Base-by-base conservation (phyloP, 2,888 invertebrate species). In the Apantesis nais region DNA sequence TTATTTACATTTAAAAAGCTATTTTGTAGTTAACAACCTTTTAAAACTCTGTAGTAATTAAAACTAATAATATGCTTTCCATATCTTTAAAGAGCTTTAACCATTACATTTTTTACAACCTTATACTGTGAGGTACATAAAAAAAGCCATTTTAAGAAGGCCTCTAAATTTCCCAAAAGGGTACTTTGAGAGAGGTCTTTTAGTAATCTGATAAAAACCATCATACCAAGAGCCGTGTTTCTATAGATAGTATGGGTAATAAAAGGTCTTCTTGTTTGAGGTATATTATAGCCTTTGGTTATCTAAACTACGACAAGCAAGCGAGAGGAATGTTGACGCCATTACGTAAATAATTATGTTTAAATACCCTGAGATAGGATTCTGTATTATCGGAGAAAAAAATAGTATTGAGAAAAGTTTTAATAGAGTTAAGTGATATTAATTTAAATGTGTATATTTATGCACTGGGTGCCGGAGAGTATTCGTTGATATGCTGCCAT, bases 41-140 rank as follows among this genome's bases (percentile, higher is more conserved):
- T 77, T 37, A 58, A 63, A 68, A 11, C 72, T 83, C 83, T 80
- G 52, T 25, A 41, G 75, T 79, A 80, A 81, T 85, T 82, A 81
- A 78, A 78, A 75, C 69, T 65, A 76, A 76, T 77, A 75, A 67
- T 74, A 63, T 72, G 74, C 72, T 31, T 41, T 68, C 71, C 68
- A 52, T 85, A 83, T 81, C 78, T 75, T 73, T 76, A 78, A 74
- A 52, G 34, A 41, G 71, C 73, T 77, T 66, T 68, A 25, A 71
- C 77, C 80, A 86, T 82, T 83, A 80, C 81, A 77, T 41, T 78
- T 75, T 85, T 86, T 83, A 83, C 78, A 78, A 74, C 74, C 77
- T 71, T 74, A 78, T 74, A 82, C 83, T 83, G 79, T 80, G 76
- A 82, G 52, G 62, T 67, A 34, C n/a, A 3, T 9, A 62, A 31